Evolutionary conservation across 2,888 invertebrate genomes (phyloP), one percentile per base, ranked within the genome.

Genomic region (Himalopsyche kuldschensis): DNA sequence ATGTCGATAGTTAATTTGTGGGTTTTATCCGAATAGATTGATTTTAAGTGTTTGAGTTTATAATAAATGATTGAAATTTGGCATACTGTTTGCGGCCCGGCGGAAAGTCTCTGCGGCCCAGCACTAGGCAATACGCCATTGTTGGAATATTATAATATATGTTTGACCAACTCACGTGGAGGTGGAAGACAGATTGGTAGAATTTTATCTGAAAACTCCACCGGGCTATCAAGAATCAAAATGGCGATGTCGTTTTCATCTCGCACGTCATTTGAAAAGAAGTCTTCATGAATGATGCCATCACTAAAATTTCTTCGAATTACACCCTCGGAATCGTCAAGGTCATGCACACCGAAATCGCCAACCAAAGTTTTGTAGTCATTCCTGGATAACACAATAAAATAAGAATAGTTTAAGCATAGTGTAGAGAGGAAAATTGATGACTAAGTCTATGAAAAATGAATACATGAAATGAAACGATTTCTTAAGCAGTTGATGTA

Each of bases 231-330:
- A 2, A 94, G 86, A 69, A 90, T 92, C 0, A 93, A 90, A 24
- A 94, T 88, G 0, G 93, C 93, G 69, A 94, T 93, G 87, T 94
- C 94, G 86, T 93, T 92, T 80, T 91, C 92, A 83, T 93, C 93
- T 84, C 93, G 88, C 0, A 91, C 89, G 0, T 90, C 89, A 75
- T 92, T 91, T 1, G 93, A 91, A 0, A 90, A 90, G 87, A 93
- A 93, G 0, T 87, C 85, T 84, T 92, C 90, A 86, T 93, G 93
- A 69, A 93, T 90, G n/a, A 89, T 88, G 8, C 90, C 89, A 0
- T 87, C 75, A 0, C 90, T 88, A 75, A 92, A 90, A 35, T 88
- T 89, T 47, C 91, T 88, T 75, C 89, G 87, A 79, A 89, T 89
- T 0, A 92, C 92, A 55, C 89, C 88, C 0, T 86, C 79, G 55